Percentiles rank a stretch among this genome's conserved stretches.
Evolutionary conservation across 1,140 invertebrate genomes (phyloP).

Genomic region (Penaeus indicus): DNA sequence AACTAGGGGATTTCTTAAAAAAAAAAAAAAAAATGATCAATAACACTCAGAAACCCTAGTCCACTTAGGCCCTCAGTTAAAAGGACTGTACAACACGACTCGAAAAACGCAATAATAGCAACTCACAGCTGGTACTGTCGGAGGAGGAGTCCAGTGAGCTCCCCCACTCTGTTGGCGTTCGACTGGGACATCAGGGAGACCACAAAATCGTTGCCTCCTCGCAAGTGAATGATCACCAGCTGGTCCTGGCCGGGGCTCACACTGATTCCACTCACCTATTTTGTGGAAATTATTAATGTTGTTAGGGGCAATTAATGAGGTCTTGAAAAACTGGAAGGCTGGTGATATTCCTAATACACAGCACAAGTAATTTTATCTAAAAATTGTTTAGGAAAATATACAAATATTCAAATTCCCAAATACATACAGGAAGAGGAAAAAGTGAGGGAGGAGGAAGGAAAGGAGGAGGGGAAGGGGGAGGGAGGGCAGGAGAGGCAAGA

Average conservation of each 20-base stretch:
- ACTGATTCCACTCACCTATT: slow-evolving; percentile 83
- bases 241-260: slow-evolving; percentile 85
- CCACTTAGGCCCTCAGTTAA: background rate
- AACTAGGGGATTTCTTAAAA: too few species aligned
- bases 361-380: too few species aligned
- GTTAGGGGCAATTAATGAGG: too few species aligned
- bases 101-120: background rate
- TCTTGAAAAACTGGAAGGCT: too few species aligned
- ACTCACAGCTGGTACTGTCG: slow-evolving; percentile 70
- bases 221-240: slow-evolving; percentile 89
- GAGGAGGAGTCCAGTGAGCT: slow-evolving; percentile 85
- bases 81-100: background rate
- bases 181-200: slow-evolving; percentile 78
- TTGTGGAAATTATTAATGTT: background rate
- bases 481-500: too few species aligned
- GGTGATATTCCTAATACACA: too few species aligned
- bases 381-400: too few species aligned
- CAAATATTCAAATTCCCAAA: too few species aligned
- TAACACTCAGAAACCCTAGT: background rate
- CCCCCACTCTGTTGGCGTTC: slow-evolving; percentile 78
- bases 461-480: too few species aligned
- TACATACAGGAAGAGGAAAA: too few species aligned
- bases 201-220: slow-evolving; percentile 90
- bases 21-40: background rate
- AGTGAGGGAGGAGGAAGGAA: too few species aligned